Evolutionary conservation across 2,113 vertebrate genomes (phyloP), one percentile per base, ranked within the genome.

Genomic region (Seriola rivoliana): DNA sequence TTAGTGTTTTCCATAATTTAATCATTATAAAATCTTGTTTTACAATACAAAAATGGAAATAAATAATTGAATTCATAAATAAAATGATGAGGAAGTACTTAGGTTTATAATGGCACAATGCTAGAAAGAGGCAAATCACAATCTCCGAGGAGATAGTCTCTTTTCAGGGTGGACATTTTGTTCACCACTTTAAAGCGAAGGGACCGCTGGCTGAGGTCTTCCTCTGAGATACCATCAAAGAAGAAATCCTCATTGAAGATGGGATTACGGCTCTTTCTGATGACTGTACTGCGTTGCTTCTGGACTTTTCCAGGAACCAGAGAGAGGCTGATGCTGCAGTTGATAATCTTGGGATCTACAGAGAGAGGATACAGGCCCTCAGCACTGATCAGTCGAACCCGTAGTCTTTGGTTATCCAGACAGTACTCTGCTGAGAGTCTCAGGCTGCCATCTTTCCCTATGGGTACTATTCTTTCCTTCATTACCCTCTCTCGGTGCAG

Each of bases 201-300:
- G 0, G 95, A 95, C 72, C 94, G 89, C 75, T 89, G 89, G 67
- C 79, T 78, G 44, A 97, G 88, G 75, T 97, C 94, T 1, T 97
- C 95, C 73, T 96, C 96, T 0, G 95, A 85, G 63, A 97, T 91
- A 0, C 94, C 85, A 6, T 97, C 96, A 66, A 97, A 97, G 93
- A 97, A 97, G 81, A 98, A 97, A 93, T 98, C 97, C 90, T 97
- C 96, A 55, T 97, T 97, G 81, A 98, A 96, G 80, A 97, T 96
- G 0, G 96, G 97, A 84, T 97, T 97, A 25, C 96, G 96, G 91
- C 97, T 97, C 78, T 95, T 96, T 82, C 96, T 94, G 78, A 98
- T 96, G 58, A 97, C 94, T 0, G 96, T 96, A 91, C 97, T 97
- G 60, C 95, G 95, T 78, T 97, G 97, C 86, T 97, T 97, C 89